Base-by-base conservation (phyloP, 53 echinoderm and acorn worm species). In the Temnopleurus reevesii region DNA sequence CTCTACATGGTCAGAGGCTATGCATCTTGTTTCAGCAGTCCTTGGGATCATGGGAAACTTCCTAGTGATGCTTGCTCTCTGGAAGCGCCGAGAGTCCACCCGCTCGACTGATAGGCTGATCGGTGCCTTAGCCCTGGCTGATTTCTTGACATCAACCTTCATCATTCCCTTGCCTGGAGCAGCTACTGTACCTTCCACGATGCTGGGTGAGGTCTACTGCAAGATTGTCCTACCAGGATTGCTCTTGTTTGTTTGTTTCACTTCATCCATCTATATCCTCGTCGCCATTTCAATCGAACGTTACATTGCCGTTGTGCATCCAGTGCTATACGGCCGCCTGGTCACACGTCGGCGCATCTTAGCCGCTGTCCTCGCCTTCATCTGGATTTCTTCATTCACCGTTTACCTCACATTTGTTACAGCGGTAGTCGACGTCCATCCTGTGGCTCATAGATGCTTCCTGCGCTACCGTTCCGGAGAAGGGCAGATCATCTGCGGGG, bases 281-380 rank as follows among this genome's bases (percentile, higher is more conserved):
- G 93, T 93, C 25, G 85, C 87, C 5, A 83, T 95, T 44, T 89
- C 95, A 2, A 44, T 95, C 5, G 95, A 95, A 51, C 86, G 95
- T 5, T 95, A 66, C 55, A 59, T 93, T 21, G 95, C 95, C 12
- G 93, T 95, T 54, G 63, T 93, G 29, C 43, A 84, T 34, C 93
- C 95, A 8, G 10, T 86, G 45, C 41, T 46, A 23, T 93, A 93
- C 59, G 86, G 86, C 38, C 45, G 23, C 27, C 47, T 89, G 21
- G 93, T 93, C 41, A 91, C 57, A 25, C 79, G 63, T 17, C 13
- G 41, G 18, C 77, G 51, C 23, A 43, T 91, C 55, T 64, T 51
- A 25, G 41, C 54, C 25, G 63, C 87, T 18, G 81, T 93, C 17
- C 58, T 90, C 5, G 79, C 27, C 2, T 61, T 93, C 10, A 59